Evolutionary conservation across 2,888 invertebrate genomes (phyloP), one percentile per base, ranked within the genome.

Genomic region (Cosmia trapezina): DNA sequence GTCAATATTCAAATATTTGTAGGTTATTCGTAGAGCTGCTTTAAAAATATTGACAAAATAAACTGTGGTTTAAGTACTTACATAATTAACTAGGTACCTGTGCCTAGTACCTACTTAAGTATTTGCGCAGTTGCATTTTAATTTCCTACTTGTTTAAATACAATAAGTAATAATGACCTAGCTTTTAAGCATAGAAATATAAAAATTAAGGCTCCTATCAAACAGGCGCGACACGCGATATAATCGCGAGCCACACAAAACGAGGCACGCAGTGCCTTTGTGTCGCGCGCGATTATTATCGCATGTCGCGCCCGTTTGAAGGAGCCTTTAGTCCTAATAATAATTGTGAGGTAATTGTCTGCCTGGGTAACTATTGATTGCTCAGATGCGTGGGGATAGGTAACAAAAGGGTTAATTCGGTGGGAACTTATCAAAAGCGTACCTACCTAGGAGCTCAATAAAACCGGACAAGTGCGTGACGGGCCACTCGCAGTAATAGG

Each of bases 21-120:
- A n/a, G 59, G 37, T 2, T 37, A 41, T 53, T 53, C n/a, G 33
- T 51, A 51, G 33, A 63, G 33, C 9, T 63, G n/a, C 33, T 51
- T 63, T 51, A 51, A n/a, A 63, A 63, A 62, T 3, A 63, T 47
- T 62, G 28, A 8, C 19, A 28, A 47, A 62, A 63, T 63, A n/a
- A n/a, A 49, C 33, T 14, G 45, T 19, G 4, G 43, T n/a, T n/a
- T n/a, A n/a, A n/a, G n/a, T n/a, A n/a, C 7, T 45, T n/a, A 7
- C 12, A 45, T 22, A 17, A 43, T 22, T 43, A 45, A 54, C 14
- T 22, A 1, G 19, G 8, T 8, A 49, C 47, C 47, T 28, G 28
- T 28, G 3, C 28, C 28, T 28, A 28, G 28, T 45, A n/a, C n/a
- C 9, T 51, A 51, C 11, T 11, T n/a, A 22, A 22, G n/a, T 7